Evolutionary conservation across 2,888 invertebrate species (phyloP).

Genomic region (Siphonodentalium dalli): DNA sequence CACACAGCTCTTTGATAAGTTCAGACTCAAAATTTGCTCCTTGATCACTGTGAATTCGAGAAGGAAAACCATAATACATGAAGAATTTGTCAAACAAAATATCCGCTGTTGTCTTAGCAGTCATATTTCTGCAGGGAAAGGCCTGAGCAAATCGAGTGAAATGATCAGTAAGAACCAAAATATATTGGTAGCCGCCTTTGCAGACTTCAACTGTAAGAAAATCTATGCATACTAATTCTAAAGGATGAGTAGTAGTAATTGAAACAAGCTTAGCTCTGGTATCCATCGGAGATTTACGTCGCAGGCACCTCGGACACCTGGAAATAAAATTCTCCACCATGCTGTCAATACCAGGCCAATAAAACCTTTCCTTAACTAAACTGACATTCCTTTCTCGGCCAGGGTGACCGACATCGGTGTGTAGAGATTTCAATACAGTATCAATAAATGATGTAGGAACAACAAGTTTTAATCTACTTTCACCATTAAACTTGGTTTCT

Average conservation of each 20-base stretch:
- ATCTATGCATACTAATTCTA: conserved; percentile 7
- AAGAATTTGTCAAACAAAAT: conserved; percentile 9
- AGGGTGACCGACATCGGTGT: too few relatives aligned
- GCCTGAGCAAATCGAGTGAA: conserved; percentile 16
- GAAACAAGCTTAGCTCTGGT: conserved; percentile 1
- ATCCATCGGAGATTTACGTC: too few relatives aligned
- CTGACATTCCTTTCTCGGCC: too few relatives aligned
- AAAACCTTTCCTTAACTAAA: too few relatives aligned
- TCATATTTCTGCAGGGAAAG: conserved; percentile 13
- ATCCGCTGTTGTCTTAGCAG: conserved; percentile 16
- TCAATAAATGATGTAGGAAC: too few relatives aligned
- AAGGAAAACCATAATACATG: conserved; percentile 11
- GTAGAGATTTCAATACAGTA: too few relatives aligned
- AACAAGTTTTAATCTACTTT: too few relatives aligned
- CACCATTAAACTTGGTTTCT: too few relatives aligned
- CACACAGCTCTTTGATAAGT: conserved; percentile 16
- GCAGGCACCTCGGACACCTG: too few relatives aligned
- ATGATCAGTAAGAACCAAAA: conserved; percentile 12
- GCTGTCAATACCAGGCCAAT: too few relatives aligned
- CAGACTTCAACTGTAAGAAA: background rate
- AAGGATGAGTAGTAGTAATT: conserved; percentile 5
- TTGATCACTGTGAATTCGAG: conserved; percentile 14
- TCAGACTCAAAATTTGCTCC: conserved; percentile 20
- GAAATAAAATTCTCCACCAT: too few relatives aligned
- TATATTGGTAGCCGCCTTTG: background rate